A percentile compares a stretch with the other conserved stretches of the same genome.
Evolutionary conservation across 2,113 vertebrate species (phyloP).

Genomic region (Rallus limicola): DNA sequence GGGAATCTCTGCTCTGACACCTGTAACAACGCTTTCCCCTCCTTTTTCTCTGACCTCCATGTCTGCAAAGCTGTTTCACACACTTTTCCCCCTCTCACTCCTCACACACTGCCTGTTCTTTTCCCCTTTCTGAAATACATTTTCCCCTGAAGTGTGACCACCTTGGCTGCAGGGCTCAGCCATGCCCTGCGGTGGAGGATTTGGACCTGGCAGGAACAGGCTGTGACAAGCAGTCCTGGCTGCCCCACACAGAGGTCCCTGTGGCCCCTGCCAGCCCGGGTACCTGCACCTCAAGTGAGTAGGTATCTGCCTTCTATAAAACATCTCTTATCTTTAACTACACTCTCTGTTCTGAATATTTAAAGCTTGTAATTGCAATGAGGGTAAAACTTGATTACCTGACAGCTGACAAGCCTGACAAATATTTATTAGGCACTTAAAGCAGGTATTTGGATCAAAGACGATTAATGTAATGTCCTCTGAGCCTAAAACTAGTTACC

Average conservation of each 20-base stretch:
- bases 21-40: not conserved
- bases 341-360: not conserved
- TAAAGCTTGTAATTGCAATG: not conserved
- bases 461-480: not conserved
- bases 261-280: not conserved
- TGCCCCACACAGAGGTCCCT: not conserved
- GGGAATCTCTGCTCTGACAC: not conserved
- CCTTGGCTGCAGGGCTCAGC: accelerated
- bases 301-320: not conserved
- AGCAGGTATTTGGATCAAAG: not conserved
- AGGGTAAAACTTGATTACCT: not conserved
- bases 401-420: not conserved
- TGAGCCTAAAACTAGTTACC: not conserved
- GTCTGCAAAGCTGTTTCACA: not conserved
- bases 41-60: not conserved
- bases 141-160: accelerated
- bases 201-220: accelerated
- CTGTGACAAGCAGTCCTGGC: not conserved
- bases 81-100: not conserved
- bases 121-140: not conserved
- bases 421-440: not conserved
- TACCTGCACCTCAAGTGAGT: not conserved
- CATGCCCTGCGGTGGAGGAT: accelerated
- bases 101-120: not conserved
- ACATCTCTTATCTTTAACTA: not conserved